phyloP scores from a whole-genome alignment of 2,888 invertebrate genomes.

The Pseudococcus jackbeardsleyi region DNA sequence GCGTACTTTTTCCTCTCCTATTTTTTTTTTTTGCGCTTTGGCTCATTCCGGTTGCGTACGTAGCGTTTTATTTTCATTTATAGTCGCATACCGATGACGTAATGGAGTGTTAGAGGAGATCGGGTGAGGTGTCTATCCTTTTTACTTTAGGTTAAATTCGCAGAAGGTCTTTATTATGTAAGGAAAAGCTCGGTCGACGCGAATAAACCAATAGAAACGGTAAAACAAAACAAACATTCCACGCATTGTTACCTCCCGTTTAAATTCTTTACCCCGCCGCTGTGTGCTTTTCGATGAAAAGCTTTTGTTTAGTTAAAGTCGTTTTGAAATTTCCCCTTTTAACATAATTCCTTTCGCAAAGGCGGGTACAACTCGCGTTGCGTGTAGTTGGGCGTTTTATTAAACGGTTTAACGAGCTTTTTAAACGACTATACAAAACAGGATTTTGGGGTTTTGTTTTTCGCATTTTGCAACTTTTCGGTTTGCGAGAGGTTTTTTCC shows the following conservation, averaged over 20 bases:
- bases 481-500: not conserved
- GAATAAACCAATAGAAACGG: constrained; percentile 65
- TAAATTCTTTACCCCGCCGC: constrained; percentile 55
- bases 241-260: constrained; percentile 64
- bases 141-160: constrained; percentile 59
- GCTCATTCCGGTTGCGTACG: not conserved
- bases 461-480: constrained; percentile 37
- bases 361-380: constrained; percentile 58
- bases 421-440: constrained; percentile 58
- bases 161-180: constrained; percentile 64
- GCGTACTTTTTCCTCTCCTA: not conserved
- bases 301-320: constrained; percentile 64
- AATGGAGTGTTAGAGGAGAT: constrained; percentile 56
- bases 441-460: constrained; percentile 35
- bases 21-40: not conserved
- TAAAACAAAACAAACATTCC: constrained; percentile 65
- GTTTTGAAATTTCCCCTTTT: constrained; percentile 63
- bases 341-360: constrained; percentile 63
- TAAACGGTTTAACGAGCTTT: constrained; percentile 65
- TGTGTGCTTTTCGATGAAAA: constrained; percentile 62
- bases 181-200: constrained; percentile 64
- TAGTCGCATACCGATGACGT: constrained; percentile 58
- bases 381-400: constrained; percentile 64
- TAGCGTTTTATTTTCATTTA: constrained; percentile 43
- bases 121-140: constrained; percentile 59